These are phyloP conservation scores for Hippocampus comes DNA, from an alignment of 2,113 vertebrate species.

Conservation along the genomic window DNA sequence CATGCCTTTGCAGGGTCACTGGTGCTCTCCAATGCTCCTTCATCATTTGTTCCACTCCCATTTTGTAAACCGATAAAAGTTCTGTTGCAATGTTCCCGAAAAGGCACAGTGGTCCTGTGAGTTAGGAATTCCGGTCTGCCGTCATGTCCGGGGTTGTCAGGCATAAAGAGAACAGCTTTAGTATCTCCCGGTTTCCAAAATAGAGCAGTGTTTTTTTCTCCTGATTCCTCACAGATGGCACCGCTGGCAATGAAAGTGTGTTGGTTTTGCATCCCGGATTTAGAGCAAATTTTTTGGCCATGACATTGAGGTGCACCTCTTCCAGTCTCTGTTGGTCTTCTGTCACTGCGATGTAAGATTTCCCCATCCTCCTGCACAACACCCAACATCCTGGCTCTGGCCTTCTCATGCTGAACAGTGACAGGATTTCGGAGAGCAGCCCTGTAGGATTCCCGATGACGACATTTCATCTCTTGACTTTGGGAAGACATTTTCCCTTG, in stretches of 20 bases:
- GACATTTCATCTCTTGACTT: constrained; percentile 59
- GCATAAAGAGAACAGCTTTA: constrained; percentile 16
- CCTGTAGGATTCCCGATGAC: constrained; percentile 76
- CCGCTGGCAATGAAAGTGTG: constrained; percentile 11
- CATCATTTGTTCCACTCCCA: constrained; percentile 11
- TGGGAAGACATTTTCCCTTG: constrained; percentile 50
- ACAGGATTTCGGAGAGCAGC: constrained; percentile 70
- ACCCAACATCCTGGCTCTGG: constrained; percentile 42
- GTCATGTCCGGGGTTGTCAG: constrained; percentile 14
- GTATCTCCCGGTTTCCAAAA: constrained; percentile 39
- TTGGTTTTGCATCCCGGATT: constrained; percentile 21
- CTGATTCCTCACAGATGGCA: constrained; percentile 51
- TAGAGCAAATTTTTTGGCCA: constrained; percentile 18
- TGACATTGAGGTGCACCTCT: constrained; percentile 20
- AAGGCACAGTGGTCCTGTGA: constrained; percentile 24
- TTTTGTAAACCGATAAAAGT: constrained; percentile 13
- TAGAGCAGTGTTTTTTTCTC: constrained; percentile 38
- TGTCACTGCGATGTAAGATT: constrained; percentile 21
- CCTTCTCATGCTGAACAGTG: constrained; percentile 40
- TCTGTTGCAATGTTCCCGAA: constrained; percentile 22
- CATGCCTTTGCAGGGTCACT: constrained; percentile 17
- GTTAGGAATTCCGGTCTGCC: constrained; percentile 4
- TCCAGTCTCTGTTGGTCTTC: constrained; percentile 8
- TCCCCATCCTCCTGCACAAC: constrained; percentile 64
- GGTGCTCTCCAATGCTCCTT: background rate